Evolutionary conservation across 2,797 vertebrate genomes (phyloP).

Genomic region (Echiichthys vipera): DNA sequence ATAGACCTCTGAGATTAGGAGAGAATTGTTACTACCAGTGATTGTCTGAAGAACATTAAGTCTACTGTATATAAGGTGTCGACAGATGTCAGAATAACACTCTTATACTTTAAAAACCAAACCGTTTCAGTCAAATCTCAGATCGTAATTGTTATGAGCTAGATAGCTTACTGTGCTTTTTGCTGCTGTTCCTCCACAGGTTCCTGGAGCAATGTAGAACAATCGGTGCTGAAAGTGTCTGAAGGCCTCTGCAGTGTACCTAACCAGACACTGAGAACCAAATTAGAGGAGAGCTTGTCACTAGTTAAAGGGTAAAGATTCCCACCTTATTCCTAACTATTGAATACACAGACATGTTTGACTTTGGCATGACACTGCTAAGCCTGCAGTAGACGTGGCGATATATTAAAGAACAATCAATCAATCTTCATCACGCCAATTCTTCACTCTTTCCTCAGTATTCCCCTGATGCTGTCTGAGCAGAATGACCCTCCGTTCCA

Average conservation of each 20-base stretch:
- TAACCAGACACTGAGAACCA: slow-evolving; percentile 85
- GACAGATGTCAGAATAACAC: neutral
- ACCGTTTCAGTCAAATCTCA: neutral
- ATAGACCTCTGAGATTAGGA: neutral
- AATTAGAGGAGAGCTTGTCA: slow-evolving; percentile 89
- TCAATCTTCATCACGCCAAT: neutral
- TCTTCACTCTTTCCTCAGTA: slow-evolving; percentile 76
- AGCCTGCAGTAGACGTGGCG: neutral
- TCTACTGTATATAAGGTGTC: neutral
- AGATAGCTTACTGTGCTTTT: neutral
- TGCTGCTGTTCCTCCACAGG: slow-evolving; percentile 75
- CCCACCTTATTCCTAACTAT: neutral
- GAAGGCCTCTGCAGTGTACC: slow-evolving; percentile 87
- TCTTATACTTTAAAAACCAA: neutral
- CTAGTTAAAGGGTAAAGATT: slow-evolving; percentile 91
- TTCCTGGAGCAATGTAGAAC: slow-evolving; percentile 92
- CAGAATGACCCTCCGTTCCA: slow-evolving; percentile 87
- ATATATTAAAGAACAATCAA: neutral
- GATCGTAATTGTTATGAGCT: neutral
- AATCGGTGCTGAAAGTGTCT: slow-evolving; percentile 88
- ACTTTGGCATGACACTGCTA: neutral
- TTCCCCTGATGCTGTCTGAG: slow-evolving; percentile 90
- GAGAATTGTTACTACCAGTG: neutral
- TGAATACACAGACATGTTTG: neutral
- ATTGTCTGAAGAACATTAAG: neutral